A percentile compares a stretch with the other conserved stretches of the same genome.
These are phyloP conservation scores for Nannoperca australis DNA, from an alignment of 2,797 vertebrate genomes.

Conservation along the genomic window DNA sequence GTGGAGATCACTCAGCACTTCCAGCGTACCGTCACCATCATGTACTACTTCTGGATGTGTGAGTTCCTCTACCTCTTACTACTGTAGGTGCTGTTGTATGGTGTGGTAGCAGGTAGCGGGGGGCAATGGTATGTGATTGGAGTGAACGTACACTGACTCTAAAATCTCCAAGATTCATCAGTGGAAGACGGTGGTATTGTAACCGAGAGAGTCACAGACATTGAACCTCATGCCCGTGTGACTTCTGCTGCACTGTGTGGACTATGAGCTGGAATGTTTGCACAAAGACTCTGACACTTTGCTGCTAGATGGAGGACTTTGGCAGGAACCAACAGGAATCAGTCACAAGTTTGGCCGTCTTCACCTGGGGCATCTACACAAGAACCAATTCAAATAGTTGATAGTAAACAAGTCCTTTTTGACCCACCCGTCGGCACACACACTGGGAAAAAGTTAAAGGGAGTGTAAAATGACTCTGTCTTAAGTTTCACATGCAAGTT, in stretches of 20 bases:
- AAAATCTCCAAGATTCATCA: not conserved
- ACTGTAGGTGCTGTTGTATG: not conserved
- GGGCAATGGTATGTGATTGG: not conserved
- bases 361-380: not conserved
- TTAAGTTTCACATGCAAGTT: not conserved
- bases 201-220: conserved; percentile 1
- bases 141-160: not conserved
- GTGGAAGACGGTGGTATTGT: not conserved
- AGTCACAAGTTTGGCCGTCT: not conserved
- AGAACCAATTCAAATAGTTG: not conserved
- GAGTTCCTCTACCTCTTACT: conserved; percentile 71
- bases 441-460: not conserved
- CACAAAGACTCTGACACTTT: conserved; percentile 46
- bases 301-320: conserved; percentile 25
- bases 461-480: not conserved
- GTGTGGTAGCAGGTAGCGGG: too few relatives aligned
- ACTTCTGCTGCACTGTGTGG: conserved; percentile 20
- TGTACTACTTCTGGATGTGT: conserved; percentile 99
- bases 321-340: not conserved
- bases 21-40: conserved; percentile 92
- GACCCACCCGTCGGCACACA: not conserved
- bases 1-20: conserved; percentile 94
- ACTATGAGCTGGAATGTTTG: conserved; percentile 27
- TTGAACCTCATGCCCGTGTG: not conserved
- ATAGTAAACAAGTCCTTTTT: not conserved